These are phyloP conservation scores for Rhorus exstirpatorius DNA, from an alignment of 2,888 invertebrate genomes.

Conservation along the genomic window DNA sequence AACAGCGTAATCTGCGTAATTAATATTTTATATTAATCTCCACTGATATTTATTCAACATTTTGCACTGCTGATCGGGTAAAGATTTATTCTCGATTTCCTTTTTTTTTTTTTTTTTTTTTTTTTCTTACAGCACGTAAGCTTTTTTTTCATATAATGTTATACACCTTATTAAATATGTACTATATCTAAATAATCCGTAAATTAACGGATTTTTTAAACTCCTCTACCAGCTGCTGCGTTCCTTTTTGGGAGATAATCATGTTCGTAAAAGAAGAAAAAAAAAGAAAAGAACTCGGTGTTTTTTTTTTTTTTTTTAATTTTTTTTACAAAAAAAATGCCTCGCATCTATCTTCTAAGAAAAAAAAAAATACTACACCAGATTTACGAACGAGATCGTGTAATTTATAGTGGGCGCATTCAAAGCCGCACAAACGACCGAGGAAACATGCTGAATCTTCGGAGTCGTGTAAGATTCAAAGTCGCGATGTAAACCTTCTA, in stretches of 20 bases:
- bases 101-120: not conserved
- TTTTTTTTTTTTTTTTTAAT: too few relatives aligned
- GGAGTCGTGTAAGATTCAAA: too few relatives aligned
- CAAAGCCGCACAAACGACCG: slow-evolving; percentile 7
- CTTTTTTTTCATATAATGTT: slow-evolving; percentile 26
- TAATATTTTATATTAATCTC: not conserved
- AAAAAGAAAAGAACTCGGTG: not conserved
- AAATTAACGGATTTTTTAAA: not conserved
- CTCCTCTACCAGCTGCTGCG: slow-evolving; percentile 26
- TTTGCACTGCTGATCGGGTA: slow-evolving; percentile 16
- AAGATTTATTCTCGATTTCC: slow-evolving; percentile 1
- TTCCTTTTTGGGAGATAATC: not conserved
- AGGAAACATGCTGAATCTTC: not conserved
- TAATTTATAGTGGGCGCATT: too few relatives aligned
- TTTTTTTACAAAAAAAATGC: not conserved
- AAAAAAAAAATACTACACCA: not conserved
- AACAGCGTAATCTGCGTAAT: not conserved
- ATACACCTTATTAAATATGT: slow-evolving; percentile 24
- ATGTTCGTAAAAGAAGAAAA: slow-evolving; percentile 4
- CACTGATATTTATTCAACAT: not conserved
- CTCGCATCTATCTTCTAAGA: not conserved
- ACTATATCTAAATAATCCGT: slow-evolving; percentile 7
- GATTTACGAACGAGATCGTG: not conserved
- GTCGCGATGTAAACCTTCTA: too few relatives aligned
- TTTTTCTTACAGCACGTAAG: slow-evolving; percentile 3